Conservation (phyloP, 2,113 vertebrate species). For the Pteruthius melanotis region DNA sequence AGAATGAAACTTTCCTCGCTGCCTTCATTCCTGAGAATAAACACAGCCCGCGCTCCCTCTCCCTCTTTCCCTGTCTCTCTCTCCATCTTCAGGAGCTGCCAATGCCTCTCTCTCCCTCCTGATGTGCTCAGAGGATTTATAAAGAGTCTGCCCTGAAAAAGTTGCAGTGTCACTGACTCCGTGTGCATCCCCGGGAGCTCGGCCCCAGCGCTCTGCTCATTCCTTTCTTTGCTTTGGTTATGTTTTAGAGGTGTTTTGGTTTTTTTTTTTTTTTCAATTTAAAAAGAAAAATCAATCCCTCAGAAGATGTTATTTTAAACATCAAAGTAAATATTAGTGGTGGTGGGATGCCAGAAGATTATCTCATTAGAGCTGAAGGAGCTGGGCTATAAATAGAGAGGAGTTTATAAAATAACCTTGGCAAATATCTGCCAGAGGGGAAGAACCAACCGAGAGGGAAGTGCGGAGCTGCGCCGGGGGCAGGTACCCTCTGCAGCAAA, state of each 20-base stretch:
- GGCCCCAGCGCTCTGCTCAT: fast-evolving
- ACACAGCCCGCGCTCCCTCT: background rate
- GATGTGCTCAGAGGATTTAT: background rate
- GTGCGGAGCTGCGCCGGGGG: background rate
- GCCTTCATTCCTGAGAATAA: constrained; percentile 4
- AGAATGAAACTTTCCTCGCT: background rate
- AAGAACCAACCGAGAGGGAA: background rate
- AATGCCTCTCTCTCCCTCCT: background rate
- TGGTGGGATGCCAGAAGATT: constrained; percentile 50
- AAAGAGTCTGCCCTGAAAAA: background rate
- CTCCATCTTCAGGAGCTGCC: constrained; percentile 20
- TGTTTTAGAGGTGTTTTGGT: background rate
- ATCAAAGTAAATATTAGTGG: constrained; percentile 54
- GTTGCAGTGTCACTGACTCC: background rate
- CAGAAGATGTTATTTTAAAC: constrained; percentile 39
- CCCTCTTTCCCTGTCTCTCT: background rate
- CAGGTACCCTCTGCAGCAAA: background rate
- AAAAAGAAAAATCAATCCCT: background rate
- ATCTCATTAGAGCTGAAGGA: constrained; percentile 41
- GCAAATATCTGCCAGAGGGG: background rate
- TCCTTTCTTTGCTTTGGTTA: background rate
- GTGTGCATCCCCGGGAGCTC: background rate
- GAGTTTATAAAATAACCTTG: constrained; percentile 48
- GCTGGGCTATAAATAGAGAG: constrained; percentile 43
- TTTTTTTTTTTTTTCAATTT: too few relatives aligned